Evolutionary conservation across 2,888 invertebrate genomes (phyloP).

Genomic region (Craniophora ligustri): DNA sequence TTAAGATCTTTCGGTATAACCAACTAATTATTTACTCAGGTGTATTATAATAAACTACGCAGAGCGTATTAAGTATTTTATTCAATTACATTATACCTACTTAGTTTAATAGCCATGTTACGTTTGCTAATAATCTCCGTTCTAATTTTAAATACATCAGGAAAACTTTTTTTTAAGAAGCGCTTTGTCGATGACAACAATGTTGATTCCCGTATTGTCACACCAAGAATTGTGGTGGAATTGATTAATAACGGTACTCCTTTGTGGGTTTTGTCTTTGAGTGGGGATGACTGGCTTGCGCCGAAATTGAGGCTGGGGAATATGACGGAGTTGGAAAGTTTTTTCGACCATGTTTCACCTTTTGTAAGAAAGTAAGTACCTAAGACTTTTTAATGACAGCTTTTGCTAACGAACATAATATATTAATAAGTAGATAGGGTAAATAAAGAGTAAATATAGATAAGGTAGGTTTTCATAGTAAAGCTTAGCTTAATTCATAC

Average conservation of each 20-base stretch:
- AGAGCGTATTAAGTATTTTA: neutral
- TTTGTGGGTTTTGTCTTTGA: conserved; percentile 67
- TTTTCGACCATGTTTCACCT: conserved; percentile 50
- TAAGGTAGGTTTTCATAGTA: no score
- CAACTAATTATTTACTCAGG: conserved; percentile 33
- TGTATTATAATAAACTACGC: conserved; percentile 26
- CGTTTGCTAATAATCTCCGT: conserved; percentile 9
- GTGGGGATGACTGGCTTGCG: conserved; percentile 52
- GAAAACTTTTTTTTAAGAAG: conserved; percentile 15
- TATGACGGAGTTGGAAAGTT: conserved; percentile 54
- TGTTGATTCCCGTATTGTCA: neutral
- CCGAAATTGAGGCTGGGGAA: conserved; percentile 56
- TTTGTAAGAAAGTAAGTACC: conserved; percentile 53
- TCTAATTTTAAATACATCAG: conserved; percentile 25
- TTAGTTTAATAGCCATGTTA: conserved; percentile 16
- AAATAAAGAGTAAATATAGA: no score
- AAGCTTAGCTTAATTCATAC: no score
- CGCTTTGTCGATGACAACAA: neutral
- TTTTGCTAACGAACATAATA: no score
- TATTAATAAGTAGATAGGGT: no score
- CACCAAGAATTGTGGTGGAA: neutral
- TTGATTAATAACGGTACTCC: conserved; percentile 29
- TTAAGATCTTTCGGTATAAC: neutral
- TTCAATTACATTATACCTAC: neutral
- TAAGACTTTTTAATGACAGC: neutral